Evolutionary conservation across 2,888 invertebrate species (phyloP).

Genomic region (Acanthosepion pharaonis): DNA sequence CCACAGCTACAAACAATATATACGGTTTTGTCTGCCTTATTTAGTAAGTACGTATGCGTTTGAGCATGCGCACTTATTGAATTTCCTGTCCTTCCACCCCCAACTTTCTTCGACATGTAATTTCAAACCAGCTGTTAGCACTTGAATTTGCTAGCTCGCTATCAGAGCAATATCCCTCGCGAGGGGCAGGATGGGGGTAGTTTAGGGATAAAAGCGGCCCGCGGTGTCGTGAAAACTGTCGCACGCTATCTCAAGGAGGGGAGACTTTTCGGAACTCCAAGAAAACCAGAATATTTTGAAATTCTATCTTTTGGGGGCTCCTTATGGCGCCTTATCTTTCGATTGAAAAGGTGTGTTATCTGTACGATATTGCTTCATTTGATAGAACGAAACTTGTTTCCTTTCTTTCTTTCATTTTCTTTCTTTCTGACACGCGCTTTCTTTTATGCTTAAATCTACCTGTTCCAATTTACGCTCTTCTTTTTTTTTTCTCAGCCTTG

Average conservation of each 20-base stretch:
- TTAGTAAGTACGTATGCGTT: not conserved
- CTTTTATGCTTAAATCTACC: too few relatives aligned
- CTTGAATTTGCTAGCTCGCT: not conserved
- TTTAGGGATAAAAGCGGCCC: not conserved
- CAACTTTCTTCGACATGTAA: not conserved
- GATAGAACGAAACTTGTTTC: not conserved
- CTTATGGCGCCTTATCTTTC: not conserved
- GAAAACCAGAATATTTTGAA: not conserved
- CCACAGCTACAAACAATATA: not conserved
- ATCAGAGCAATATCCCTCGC: not conserved
- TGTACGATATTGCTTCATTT: not conserved
- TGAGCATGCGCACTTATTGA: not conserved
- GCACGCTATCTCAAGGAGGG: not conserved
- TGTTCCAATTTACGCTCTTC: too few relatives aligned
- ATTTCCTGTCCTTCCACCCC: not conserved
- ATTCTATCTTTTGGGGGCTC: not conserved
- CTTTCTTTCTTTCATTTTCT: too few relatives aligned
- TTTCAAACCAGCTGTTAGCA: not conserved
- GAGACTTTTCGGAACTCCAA: not conserved
- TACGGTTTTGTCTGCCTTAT: not conserved
- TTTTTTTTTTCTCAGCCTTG: too few relatives aligned
- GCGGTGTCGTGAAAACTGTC: conserved; percentile 22
- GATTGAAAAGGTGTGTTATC: conserved; percentile 22
- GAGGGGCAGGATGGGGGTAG: not conserved
- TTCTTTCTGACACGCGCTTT: too few relatives aligned